These are phyloP conservation scores for Scaptomyza parva DNA, from an alignment of 2,888 invertebrate species.

Conservation along the genomic window DNA sequence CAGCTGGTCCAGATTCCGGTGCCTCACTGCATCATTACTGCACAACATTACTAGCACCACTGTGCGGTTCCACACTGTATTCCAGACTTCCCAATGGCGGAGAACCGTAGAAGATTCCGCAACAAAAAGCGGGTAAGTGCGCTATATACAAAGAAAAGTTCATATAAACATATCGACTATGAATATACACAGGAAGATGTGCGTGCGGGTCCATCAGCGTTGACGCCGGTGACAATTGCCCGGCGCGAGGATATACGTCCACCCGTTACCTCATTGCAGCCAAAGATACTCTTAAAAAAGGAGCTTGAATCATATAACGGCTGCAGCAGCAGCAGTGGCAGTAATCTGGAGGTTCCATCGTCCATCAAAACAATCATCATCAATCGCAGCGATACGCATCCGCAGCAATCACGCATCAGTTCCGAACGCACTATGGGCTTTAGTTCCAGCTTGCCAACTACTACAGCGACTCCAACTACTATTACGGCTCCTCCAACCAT, in stretches of 20 bases:
- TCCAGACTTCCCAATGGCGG: conserved; percentile 65
- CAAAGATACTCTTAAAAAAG: conserved; percentile 83
- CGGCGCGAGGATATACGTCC: conserved; percentile 68
- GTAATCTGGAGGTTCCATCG: conserved; percentile 39
- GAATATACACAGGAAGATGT: conserved; percentile 48
- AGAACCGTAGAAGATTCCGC: conserved; percentile 78
- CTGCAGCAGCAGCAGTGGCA: conserved; percentile 29
- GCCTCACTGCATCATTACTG: conserved; percentile 21
- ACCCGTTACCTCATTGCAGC: conserved; percentile 66
- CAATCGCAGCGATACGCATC: conserved; percentile 59
- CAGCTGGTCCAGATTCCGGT: conserved; percentile 3
- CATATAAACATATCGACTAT: not conserved
- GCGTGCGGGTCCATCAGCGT: conserved; percentile 61
- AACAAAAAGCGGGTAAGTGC: conserved; percentile 69
- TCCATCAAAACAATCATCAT: conserved; percentile 80
- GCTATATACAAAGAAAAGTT: not conserved
- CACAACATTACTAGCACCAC: not conserved
- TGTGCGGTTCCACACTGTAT: not conserved
- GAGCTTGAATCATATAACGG: conserved; percentile 46
- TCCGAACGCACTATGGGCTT: conserved; percentile 24
- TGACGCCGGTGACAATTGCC: conserved; percentile 76
- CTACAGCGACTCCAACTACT: not conserved
- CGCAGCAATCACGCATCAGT: conserved; percentile 14
- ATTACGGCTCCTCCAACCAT: not conserved
- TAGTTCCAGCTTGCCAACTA: not conserved